Percentiles rank a stretch among this genome's conserved stretches.
These are phyloP conservation scores for Conistra vaccinii DNA, from an alignment of 2,888 invertebrate genomes.

Conservation along the genomic window DNA sequence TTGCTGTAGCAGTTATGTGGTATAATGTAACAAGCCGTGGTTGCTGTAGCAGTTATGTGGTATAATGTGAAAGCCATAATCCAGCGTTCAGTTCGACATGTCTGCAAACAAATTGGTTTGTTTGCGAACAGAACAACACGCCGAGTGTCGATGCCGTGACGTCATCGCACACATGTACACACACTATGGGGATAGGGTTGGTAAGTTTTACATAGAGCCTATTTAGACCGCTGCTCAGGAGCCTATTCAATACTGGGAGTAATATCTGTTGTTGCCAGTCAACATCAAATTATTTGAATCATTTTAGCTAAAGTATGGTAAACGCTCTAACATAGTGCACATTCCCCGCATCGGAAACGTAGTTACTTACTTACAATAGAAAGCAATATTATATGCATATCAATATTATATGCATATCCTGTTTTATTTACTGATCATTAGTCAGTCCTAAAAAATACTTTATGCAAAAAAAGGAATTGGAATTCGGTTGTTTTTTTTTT, in stretches of 20 bases:
- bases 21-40: constrained; percentile 34
- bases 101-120: constrained; percentile 64
- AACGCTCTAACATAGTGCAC: background rate
- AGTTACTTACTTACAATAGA: background rate
- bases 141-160: constrained; percentile 48
- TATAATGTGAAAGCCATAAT: constrained; percentile 46
- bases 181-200: constrained; percentile 41
- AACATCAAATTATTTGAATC: background rate
- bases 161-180: constrained; percentile 46
- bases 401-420: background rate
- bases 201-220: constrained; percentile 4
- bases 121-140: constrained; percentile 51
- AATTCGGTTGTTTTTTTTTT: too few relatives aligned
- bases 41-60: constrained; percentile 41
- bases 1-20: constrained; percentile 41
- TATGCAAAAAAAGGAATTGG: too few relatives aligned
- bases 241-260: background rate
- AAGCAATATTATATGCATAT: background rate
- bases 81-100: constrained; percentile 52
- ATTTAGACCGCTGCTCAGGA: background rate
- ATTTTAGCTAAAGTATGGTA: background rate
- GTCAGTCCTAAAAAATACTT: too few relatives aligned
- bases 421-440: background rate
- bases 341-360: background rate
- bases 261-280: background rate